Evolutionary conservation across 2,113 vertebrate species (phyloP).

Genomic region (Fregata magnificens): DNA sequence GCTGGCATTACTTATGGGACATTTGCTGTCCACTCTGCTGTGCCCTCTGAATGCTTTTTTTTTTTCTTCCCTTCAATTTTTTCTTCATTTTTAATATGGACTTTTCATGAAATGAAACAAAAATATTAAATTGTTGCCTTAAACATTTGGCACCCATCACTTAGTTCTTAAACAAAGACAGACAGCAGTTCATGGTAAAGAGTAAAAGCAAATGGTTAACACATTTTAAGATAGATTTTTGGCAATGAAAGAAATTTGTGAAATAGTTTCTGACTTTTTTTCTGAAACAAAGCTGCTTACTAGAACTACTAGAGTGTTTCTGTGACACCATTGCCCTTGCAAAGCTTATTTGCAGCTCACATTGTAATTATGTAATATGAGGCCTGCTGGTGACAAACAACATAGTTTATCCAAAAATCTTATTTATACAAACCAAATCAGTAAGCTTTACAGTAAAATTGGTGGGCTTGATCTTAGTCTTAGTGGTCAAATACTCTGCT

Average conservation of each 20-base stretch:
- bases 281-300: not conserved
- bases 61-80: not conserved
- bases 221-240: slow-evolving; percentile 55
- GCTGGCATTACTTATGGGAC: not conserved
- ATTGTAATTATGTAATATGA: not conserved
- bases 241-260: slow-evolving; percentile 39
- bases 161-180: slow-evolving; percentile 5
- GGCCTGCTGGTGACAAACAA: not conserved
- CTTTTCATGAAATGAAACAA: slow-evolving; percentile 1
- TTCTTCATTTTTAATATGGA: not conserved
- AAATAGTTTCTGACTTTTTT: slow-evolving; percentile 33
- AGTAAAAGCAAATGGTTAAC: slow-evolving; percentile 45
- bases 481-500: not conserved
- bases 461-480: not conserved
- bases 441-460: not conserved
- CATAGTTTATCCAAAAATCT: not conserved
- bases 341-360: not conserved
- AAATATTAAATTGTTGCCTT: slow-evolving; percentile 7
- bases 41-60: not conserved
- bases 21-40: slow-evolving; percentile 29
- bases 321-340: not conserved
- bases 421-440: not conserved
- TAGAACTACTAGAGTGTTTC: not conserved
- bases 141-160: slow-evolving; percentile 26
- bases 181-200: not conserved